These are phyloP conservation scores for Cantharis lateralis DNA, from an alignment of 2,888 invertebrate species.

Conservation along the genomic window DNA sequence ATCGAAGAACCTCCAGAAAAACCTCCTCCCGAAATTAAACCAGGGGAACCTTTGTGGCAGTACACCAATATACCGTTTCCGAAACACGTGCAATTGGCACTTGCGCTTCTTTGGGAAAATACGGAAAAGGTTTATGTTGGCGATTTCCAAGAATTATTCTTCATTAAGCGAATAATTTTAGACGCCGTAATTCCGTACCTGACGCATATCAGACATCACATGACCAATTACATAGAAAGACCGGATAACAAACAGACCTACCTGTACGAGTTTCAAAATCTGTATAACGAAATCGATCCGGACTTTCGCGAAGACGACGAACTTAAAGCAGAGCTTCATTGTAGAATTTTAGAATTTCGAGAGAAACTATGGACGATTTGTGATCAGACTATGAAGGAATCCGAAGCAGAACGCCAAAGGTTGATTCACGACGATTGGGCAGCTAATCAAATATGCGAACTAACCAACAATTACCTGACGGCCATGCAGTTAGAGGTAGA, in stretches of 20 bases:
- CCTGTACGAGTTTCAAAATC: constrained; percentile 62
- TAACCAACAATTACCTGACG: constrained; percentile 62
- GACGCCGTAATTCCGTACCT: constrained; percentile 63
- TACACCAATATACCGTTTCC: constrained; percentile 51
- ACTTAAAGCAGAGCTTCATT: constrained; percentile 67
- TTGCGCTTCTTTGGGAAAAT: constrained; percentile 56
- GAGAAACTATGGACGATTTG: constrained; percentile 61
- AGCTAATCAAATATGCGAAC: constrained; percentile 58
- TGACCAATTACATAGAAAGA: constrained; percentile 60
- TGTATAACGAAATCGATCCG: constrained; percentile 64
- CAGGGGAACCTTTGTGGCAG: constrained; percentile 51
- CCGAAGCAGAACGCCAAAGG: constrained; percentile 60
- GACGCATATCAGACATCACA: constrained; percentile 60
- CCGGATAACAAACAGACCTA: constrained; percentile 65
- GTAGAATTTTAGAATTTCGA: constrained; percentile 50
- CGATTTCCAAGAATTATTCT: constrained; percentile 63
- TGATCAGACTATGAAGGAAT: constrained; percentile 60
- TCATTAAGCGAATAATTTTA: constrained; percentile 61
- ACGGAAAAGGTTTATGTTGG: constrained; percentile 56
- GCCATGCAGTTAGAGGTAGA: constrained; percentile 67
- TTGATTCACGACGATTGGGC: constrained; percentile 65
- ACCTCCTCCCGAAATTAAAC: constrained; percentile 33
- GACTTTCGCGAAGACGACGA: constrained; percentile 63
- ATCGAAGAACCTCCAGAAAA: constrained; percentile 29
- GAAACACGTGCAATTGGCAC: constrained; percentile 40